These are phyloP conservation scores for Turritopsis rubra DNA, from an alignment of 30 jellyfish, hydroid and myxozoan species.

Conservation along the genomic window DNA sequence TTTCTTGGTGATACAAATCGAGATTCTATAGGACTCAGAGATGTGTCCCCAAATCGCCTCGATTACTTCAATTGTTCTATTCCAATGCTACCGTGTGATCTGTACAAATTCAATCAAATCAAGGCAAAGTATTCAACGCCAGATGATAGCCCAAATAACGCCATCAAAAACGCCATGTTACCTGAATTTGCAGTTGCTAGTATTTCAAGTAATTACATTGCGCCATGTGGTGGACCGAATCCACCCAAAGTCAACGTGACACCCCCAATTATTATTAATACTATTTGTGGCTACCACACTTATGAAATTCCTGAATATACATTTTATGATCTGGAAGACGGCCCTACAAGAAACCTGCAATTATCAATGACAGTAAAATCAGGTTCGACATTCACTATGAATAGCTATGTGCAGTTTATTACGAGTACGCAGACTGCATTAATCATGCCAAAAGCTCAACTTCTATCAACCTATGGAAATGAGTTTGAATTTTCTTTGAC, in stretches of 20 bases:
- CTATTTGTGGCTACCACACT: constrained; percentile 16
- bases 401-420: constrained; percentile 5
- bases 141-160: background rate
- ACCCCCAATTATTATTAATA: constrained; percentile 3
- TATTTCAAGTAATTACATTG: background rate
- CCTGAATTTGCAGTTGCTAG: constrained; percentile 19
- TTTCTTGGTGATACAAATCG: constrained; percentile 25
- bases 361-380: constrained; percentile 17
- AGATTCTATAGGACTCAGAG: constrained; percentile 9
- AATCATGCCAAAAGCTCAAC: constrained; percentile 27
- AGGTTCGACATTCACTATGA: background rate
- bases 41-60: background rate
- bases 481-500: background rate
- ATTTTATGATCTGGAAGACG: constrained; percentile 44
- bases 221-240: constrained; percentile 21
- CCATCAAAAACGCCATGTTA: constrained; percentile 1
- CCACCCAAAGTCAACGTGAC: constrained; percentile 34
- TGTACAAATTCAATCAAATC: constrained; percentile 15
- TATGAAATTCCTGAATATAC: constrained; percentile 33
- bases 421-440: constrained; percentile 25
- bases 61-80: constrained; percentile 73
- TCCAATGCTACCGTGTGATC: constrained; percentile 74
- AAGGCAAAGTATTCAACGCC: background rate
- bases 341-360: constrained; percentile 29
- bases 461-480: background rate